Conservation (phyloP, 2,888 invertebrate genomes). For the Chrysolina haemoptera region DNA sequence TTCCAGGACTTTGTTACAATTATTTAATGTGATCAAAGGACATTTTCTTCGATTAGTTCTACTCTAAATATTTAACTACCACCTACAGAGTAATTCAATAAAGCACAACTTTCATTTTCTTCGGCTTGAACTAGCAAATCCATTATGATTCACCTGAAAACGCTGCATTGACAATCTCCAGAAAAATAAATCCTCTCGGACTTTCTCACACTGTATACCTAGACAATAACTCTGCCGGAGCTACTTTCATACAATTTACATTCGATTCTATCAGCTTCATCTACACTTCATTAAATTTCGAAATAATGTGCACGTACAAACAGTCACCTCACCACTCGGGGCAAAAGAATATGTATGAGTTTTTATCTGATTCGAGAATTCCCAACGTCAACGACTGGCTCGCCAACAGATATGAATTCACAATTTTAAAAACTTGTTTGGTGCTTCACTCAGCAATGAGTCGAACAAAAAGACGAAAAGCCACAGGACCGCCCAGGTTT, state of each 20-base stretch:
- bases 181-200: constrained; percentile 12
- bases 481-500: background rate
- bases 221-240: constrained; percentile 11
- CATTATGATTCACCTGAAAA: background rate
- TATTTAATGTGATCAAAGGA: no score
- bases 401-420: constrained; percentile 28
- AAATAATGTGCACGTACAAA: constrained; percentile 32
- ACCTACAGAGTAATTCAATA: no score
- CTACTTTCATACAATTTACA: constrained; percentile 30
- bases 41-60: no score
- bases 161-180: constrained; percentile 1
- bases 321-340: constrained; percentile 14
- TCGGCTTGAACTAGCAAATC: background rate
- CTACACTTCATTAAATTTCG: constrained; percentile 31
- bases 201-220: constrained; percentile 11
- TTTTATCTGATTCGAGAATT: constrained; percentile 39
- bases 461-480: background rate
- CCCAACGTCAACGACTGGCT: constrained; percentile 15
- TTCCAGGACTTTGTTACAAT: no score
- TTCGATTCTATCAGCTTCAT: constrained; percentile 27
- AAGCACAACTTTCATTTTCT: no score
- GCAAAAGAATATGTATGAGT: constrained; percentile 31
- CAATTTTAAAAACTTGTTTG: constrained; percentile 40
- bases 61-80: no score
- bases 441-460: constrained; percentile 8